These are phyloP conservation scores for Threskiornis aethiopicus DNA, from an alignment of 2,797 vertebrate species.

Conservation along the genomic window DNA sequence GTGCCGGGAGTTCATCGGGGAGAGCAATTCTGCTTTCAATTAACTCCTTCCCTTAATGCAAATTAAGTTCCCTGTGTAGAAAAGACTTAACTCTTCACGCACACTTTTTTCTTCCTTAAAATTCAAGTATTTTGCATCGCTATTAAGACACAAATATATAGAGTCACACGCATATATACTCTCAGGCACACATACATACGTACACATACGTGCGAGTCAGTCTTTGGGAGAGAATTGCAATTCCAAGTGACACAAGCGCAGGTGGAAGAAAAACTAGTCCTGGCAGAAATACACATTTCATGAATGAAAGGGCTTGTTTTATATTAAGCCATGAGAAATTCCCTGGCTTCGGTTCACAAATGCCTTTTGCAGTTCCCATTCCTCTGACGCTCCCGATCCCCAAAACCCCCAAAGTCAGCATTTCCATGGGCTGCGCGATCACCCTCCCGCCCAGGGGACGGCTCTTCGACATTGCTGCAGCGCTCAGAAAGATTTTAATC, in stretches of 20 bases:
- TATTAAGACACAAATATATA: fast-evolving
- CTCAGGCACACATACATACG: fast-evolving
- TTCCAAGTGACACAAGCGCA: background rate
- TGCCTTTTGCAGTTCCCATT: background rate
- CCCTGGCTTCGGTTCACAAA: background rate
- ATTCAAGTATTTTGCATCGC: background rate
- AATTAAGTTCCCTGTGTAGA: background rate
- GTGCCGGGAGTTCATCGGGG: fast-evolving
- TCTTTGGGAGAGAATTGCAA: background rate
- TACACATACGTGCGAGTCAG: background rate
- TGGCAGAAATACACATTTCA: background rate
- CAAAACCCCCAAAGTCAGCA: background rate
- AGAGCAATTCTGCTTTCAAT: background rate
- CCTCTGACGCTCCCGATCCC: fast-evolving
- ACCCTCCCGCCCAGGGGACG: background rate
- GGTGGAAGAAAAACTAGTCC: background rate
- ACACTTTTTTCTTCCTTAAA: background rate
- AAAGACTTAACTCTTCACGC: background rate
- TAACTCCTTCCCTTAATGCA: background rate
- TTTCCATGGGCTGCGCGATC: background rate
- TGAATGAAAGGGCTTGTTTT: background rate
- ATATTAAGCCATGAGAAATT: background rate
- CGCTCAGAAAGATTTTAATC: fast-evolving
- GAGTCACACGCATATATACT: fast-evolving
- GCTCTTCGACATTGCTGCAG: fast-evolving